A percentile compares a stretch with the other conserved stretches of the same genome.
Evolutionary conservation across 2,797 vertebrate genomes (phyloP).

Genomic region (Malurus splendens): DNA sequence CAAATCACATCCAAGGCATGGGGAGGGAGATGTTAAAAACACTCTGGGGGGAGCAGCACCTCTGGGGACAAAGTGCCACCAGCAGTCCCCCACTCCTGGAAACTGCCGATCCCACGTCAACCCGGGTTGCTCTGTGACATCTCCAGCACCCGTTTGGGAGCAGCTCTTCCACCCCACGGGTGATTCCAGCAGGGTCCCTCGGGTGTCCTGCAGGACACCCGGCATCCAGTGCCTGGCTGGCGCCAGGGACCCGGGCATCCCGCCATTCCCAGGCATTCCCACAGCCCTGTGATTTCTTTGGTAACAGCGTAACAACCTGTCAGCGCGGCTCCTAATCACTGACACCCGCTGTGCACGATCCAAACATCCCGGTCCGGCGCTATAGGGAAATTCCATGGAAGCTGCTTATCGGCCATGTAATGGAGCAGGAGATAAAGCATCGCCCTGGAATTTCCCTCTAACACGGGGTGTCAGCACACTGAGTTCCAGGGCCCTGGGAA

Average conservation of each 20-base stretch:
- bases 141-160: not conserved
- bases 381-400: slow-evolving; percentile 31
- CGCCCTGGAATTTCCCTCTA: slow-evolving; percentile 15
- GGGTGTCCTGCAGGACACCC: fast-evolving
- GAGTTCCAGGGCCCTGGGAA: not conserved
- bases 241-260: not conserved
- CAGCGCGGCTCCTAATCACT: not conserved
- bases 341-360: not conserved
- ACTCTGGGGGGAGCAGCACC: not conserved
- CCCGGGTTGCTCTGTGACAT: not conserved
- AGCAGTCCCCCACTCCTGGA: not conserved
- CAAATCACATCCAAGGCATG: not conserved
- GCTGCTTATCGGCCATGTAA: not conserved
- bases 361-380: not conserved
- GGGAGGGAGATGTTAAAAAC: not conserved
- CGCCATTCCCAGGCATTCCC: not conserved
- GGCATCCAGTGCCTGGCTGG: not conserved
- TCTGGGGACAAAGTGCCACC: not conserved
- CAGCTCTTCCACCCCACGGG: fast-evolving
- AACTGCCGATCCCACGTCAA: fast-evolving
- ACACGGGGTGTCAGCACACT: fast-evolving
- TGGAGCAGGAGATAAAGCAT: not conserved
- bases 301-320: not conserved
- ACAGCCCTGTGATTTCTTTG: not conserved
- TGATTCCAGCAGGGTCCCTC: too few species aligned